phyloP scores from a whole-genome alignment of 2,888 invertebrate genomes.

The Sarcophaga carnaria region DNA sequence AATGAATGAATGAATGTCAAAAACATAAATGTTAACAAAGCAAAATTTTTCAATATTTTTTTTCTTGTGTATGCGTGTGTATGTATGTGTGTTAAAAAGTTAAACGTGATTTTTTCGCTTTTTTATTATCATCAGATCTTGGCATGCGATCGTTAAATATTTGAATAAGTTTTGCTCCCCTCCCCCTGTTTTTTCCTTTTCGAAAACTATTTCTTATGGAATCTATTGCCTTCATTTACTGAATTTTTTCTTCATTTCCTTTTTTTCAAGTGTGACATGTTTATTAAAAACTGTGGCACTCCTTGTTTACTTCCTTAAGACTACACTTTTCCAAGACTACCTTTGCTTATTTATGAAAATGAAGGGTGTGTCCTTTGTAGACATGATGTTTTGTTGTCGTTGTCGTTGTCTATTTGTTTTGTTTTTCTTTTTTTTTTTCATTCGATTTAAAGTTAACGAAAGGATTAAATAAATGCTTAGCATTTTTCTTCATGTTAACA shows the following conservation, averaged over 20 bases:
- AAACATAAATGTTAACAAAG: conserved; percentile 55
- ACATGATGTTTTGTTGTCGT: background rate
- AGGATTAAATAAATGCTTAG: conserved; percentile 67
- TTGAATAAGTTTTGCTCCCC: background rate
- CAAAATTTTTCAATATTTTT: conserved; percentile 66
- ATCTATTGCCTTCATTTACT: conserved; percentile 22
- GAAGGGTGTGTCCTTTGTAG: conserved; percentile 41
- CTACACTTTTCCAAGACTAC: background rate
- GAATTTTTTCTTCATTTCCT: background rate
- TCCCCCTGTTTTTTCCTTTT: background rate
- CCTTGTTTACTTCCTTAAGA: conserved; percentile 16
- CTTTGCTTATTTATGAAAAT: background rate
- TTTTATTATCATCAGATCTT: conserved; percentile 68
- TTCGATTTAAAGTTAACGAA: conserved; percentile 19
- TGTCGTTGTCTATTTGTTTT: background rate
- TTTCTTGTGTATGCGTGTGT: too few species aligned
- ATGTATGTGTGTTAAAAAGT: conserved; percentile 41
- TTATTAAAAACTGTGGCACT: conserved; percentile 56
- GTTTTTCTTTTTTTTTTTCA: background rate
- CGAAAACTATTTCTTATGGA: background rate
- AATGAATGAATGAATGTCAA: conserved; percentile 41
- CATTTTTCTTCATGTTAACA: conserved; percentile 64
- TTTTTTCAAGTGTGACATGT: conserved; percentile 47
- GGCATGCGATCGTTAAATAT: conserved; percentile 68
- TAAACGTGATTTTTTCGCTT: conserved; percentile 68